Conservation (phyloP, 2,888 invertebrate species). For the Pachydiplax longipennis region DNA sequence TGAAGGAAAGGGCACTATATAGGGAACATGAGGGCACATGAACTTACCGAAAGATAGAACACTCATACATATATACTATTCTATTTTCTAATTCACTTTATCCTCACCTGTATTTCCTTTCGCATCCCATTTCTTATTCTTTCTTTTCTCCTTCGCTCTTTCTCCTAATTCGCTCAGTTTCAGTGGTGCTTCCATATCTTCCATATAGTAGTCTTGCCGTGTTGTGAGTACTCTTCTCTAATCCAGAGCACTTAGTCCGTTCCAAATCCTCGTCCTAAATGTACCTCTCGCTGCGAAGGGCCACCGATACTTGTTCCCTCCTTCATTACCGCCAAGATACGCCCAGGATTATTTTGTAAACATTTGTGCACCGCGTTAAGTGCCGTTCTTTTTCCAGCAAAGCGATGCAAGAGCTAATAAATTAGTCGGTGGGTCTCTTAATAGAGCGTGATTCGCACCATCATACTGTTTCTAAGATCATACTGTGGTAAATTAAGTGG, state of each 20-base stretch:
- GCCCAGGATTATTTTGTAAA: neutral
- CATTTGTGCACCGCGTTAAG: neutral
- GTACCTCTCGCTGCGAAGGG: neutral
- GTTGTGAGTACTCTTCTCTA: neutral
- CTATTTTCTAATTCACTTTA: too few species aligned
- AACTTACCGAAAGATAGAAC: too few species aligned
- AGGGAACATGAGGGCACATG: too few species aligned
- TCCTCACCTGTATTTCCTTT: too few species aligned
- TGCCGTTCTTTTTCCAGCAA: neutral
- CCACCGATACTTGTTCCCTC: neutral
- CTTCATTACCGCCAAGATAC: neutral
- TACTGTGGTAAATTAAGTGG: too few species aligned
- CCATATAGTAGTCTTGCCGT: neutral
- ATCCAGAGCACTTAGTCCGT: constrained; percentile 11
- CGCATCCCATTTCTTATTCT: too few species aligned
- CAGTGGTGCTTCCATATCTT: neutral
- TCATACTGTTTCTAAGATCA: too few species aligned
- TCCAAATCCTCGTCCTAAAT: constrained; percentile 16
- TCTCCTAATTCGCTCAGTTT: neutral
- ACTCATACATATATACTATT: too few species aligned
- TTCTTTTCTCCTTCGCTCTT: too few species aligned
- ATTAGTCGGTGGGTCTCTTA: neutral
- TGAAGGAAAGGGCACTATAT: too few species aligned
- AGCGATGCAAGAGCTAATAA: neutral
- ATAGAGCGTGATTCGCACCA: too few species aligned